Base-by-base conservation (phyloP, 2,888 invertebrate species). In the Platycheirus albimanus region DNA sequence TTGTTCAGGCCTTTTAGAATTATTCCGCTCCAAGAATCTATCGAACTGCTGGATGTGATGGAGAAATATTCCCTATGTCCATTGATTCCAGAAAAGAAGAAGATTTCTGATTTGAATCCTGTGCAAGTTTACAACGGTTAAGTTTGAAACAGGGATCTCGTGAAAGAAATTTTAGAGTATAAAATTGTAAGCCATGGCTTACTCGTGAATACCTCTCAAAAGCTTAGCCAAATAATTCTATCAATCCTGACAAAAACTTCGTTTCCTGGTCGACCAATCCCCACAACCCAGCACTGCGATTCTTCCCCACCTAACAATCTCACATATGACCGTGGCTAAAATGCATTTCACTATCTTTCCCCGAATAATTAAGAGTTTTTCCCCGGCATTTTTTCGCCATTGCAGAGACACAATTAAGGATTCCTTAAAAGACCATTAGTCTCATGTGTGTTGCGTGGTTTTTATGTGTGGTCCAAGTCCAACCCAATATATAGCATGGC, bases 381-480 rank as follows among this genome's bases (percentile, higher is more conserved):
- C 24, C 17, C 24, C 17, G 30, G 19, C 7, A 45, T 36, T 38
- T 56, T 20, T 15, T 24, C 20, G 54, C 56, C 69, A 45, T 24
- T 70, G 69, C 56, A 69, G 54, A 45, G 72, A 78, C 78, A 78
- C 78, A 83, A 78, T 83, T 83, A 83, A 69, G 83, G 69, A 83
- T 72, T 83, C 83, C 83, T 83, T 74, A 83, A 78, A 83, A 69
- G 56, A 61, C 83, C 83, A 83, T 83, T 83, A 83, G 77, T 78
- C 56, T 78, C 83, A 78, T 83, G 78, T 83, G 78, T 83, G 83
- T 56, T 78, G 83, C 69, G 72, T 78, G 83, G 83, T 69, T 69
- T 83, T 78, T 78, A 72, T 83, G 83, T 63, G 81, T 24, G 24
- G 24, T 24, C 24, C 24, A 24, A 24, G 71, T 76, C 70, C 76